Evolutionary conservation across 1,140 invertebrate species (phyloP).

Genomic region (Drosophila yakuba): DNA sequence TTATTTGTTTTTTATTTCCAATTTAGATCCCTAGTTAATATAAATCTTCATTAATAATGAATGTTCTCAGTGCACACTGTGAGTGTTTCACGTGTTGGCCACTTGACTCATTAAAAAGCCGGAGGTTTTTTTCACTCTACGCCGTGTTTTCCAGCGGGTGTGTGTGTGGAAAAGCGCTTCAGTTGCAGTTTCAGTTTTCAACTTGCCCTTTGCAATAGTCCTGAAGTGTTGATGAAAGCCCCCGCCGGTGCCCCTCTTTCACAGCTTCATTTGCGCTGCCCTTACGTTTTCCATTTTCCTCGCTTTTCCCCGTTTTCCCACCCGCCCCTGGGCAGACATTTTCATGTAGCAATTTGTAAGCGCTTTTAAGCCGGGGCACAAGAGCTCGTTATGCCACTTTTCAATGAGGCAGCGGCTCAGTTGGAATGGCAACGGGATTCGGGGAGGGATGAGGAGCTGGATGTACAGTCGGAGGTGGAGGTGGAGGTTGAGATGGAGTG

Average conservation of each 20-base stretch:
- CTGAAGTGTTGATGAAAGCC: constrained; percentile 73
- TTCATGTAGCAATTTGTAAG: constrained; percentile 80
- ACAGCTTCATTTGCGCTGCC: constrained; percentile 27
- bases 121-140: constrained; percentile 30
- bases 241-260: neutral
- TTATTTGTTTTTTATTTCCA: too few relatives aligned
- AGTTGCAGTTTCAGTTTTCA: constrained; percentile 80
- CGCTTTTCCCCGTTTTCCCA: neutral
- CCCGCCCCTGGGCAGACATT: constrained; percentile 32
- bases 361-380: constrained; percentile 76
- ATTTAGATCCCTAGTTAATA: too few relatives aligned
- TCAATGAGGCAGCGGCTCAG: constrained; percentile 61
- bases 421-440: constrained; percentile 14
- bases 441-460: neutral
- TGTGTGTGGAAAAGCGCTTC: constrained; percentile 66
- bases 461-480: neutral
- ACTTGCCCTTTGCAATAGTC: constrained; percentile 55
- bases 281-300: constrained; percentile 8
- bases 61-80: constrained; percentile 2
- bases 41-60: neutral
- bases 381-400: constrained; percentile 81
- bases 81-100: constrained; percentile 67
- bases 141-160: constrained; percentile 24
- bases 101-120: constrained; percentile 79
- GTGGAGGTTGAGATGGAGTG: constrained; percentile 6